These are phyloP conservation scores for Rhynchonycteris naso DNA, from an alignment of 2,797 vertebrate species.

Conservation along the genomic window DNA sequence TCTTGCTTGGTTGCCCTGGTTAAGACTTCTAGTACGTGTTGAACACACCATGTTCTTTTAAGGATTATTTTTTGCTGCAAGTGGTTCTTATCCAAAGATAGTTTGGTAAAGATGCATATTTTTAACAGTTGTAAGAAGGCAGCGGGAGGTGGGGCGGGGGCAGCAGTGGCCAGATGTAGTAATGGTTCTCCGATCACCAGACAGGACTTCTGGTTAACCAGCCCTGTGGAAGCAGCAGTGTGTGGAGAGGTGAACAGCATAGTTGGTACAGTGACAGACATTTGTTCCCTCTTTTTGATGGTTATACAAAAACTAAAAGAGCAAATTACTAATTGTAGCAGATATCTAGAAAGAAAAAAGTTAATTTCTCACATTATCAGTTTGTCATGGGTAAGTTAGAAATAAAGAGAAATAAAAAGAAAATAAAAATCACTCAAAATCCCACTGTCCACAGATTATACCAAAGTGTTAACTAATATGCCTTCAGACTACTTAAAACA, in stretches of 20 bases:
- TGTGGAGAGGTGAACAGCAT: not conserved
- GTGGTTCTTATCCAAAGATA: not conserved
- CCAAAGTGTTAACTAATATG: not conserved
- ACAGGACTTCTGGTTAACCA: not conserved
- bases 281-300: not conserved
- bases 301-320: not conserved
- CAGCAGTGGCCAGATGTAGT: too few species aligned
- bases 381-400: not conserved
- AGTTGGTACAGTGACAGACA: not conserved
- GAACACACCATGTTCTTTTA: not conserved
- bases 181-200: not conserved
- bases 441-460: not conserved
- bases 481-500: not conserved
- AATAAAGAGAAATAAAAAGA: constrained; percentile 7
- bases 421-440: constrained; percentile 28
- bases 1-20: not conserved
- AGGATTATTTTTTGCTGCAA: constrained; percentile 11
- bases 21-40: not conserved
- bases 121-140: not conserved
- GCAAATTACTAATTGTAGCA: not conserved
- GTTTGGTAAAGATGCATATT: not conserved
- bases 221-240: not conserved
- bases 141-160: too few species aligned
- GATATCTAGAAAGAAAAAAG: not conserved
- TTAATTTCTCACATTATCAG: not conserved